A percentile compares a stretch with the other conserved stretches of the same genome.
Evolutionary conservation across 2,797 vertebrate species (phyloP).

Genomic region (Pitangus sulphuratus): DNA sequence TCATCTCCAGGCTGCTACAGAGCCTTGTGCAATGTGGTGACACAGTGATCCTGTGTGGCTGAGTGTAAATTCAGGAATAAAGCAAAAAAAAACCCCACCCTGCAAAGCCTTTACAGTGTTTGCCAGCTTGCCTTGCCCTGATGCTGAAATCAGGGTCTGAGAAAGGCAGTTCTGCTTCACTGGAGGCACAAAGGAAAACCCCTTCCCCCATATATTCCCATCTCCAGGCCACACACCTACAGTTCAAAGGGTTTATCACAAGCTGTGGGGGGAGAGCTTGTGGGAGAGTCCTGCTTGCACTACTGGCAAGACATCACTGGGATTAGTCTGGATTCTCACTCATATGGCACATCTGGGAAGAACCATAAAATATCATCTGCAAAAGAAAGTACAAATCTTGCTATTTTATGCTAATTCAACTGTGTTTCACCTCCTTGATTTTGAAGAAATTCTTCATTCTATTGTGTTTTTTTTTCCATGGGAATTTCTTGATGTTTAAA

Average conservation of each 20-base stretch:
- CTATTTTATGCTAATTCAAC: neutral
- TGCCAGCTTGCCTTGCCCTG: neutral
- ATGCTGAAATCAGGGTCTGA: neutral
- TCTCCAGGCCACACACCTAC: conserved; percentile 16
- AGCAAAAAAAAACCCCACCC: neutral
- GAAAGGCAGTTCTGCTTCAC: neutral
- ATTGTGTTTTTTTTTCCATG: neutral
- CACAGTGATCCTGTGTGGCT: neutral
- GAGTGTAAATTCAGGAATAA: neutral
- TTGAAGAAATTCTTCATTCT: neutral
- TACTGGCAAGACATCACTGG: conserved; percentile 26
- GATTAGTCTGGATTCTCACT: conserved; percentile 49
- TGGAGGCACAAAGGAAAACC: neutral
- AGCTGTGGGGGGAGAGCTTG: neutral
- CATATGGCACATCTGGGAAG: neutral
- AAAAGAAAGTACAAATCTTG: neutral
- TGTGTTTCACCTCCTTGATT: neutral
- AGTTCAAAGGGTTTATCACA: conserved; percentile 24
- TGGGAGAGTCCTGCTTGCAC: neutral
- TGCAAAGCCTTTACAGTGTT: neutral
- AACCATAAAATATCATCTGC: neutral
- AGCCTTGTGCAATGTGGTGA: neutral
- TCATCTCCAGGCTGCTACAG: neutral
- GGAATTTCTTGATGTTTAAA: neutral
- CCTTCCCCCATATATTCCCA: neutral